These are phyloP conservation scores for Arbacia lixula DNA, from an alignment of 53 echinoderm and acorn worm genomes.

Conservation along the genomic window DNA sequence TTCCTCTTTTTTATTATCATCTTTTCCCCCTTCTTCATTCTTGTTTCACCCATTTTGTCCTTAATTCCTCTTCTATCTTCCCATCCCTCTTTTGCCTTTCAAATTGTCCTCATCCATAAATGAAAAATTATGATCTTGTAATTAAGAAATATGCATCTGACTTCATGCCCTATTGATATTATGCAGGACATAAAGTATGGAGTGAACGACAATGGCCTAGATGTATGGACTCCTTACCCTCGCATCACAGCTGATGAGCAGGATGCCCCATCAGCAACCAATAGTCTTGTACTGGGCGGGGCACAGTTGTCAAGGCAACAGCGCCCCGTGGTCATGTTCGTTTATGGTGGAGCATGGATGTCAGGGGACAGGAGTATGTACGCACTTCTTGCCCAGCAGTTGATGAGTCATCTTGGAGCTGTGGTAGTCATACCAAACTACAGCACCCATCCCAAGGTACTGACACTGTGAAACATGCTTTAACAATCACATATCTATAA, in stretches of 20 bases:
- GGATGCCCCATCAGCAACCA: background rate
- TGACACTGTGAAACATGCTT: too few relatives aligned
- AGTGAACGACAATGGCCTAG: constrained; percentile 63
- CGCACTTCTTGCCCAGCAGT: constrained; percentile 67
- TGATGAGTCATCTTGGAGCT: constrained; percentile 59
- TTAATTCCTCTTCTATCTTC: too few relatives aligned
- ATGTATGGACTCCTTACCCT: constrained; percentile 65
- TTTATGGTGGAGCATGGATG: constrained; percentile 81
- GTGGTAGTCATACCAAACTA: constrained; percentile 78
- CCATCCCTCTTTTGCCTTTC: too few relatives aligned
- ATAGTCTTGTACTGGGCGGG: background rate
- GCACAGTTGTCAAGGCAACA: background rate
- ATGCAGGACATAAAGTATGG: constrained; percentile 72
- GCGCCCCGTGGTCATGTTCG: constrained; percentile 64
- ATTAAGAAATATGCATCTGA: too few relatives aligned
- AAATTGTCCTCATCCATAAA: too few relatives aligned
- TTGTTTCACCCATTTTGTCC: too few relatives aligned
- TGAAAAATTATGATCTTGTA: too few relatives aligned
- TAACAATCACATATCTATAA: too few relatives aligned
- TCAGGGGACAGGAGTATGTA: constrained; percentile 75
- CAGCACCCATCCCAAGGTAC: constrained; percentile 80
- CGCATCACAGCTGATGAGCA: background rate
- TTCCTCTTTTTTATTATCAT: too few relatives aligned
- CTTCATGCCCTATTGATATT: too few relatives aligned
- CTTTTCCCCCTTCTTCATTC: too few relatives aligned